Evolutionary conservation across 2,888 invertebrate genomes (phyloP).

Genomic region (Alentia gelatinosa): DNA sequence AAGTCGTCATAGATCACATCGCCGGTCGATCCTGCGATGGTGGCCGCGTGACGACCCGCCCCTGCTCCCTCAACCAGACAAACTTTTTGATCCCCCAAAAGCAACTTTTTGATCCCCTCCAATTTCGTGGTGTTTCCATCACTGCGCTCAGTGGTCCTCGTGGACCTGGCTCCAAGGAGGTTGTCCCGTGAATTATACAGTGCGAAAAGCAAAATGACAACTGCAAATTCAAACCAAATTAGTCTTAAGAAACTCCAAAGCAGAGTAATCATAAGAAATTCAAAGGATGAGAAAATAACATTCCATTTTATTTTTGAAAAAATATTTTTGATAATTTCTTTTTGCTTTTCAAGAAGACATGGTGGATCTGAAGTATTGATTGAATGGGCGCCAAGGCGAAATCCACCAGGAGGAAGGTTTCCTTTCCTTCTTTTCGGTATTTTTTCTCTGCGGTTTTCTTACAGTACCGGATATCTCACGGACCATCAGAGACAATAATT

Average conservation of each 20-base stretch:
- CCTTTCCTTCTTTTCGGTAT: background rate
- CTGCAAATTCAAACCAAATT: background rate
- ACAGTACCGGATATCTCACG: background rate
- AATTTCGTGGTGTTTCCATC: background rate
- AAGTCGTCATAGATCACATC: conserved; percentile 2
- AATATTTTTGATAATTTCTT: no score
- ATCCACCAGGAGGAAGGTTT: background rate
- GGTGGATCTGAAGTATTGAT: background rate
- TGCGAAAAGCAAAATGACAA: background rate
- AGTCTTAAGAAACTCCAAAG: background rate
- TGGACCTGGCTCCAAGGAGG: no score
- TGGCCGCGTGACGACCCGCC: background rate
- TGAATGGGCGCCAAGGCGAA: background rate
- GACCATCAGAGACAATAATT: background rate
- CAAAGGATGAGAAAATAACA: background rate
- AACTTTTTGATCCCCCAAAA: background rate
- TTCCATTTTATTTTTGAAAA: no score
- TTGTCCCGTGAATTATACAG: background rate
- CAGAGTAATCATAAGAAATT: background rate
- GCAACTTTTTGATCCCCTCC: background rate
- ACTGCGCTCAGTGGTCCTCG: background rate
- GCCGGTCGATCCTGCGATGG: background rate
- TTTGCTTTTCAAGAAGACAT: no score
- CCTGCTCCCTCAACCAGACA: background rate
- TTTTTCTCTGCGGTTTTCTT: background rate